A percentile compares a stretch with the other conserved stretches of the same genome.
phyloP scores from a whole-genome alignment of 2,113 vertebrate species.

The Microcebus jonahi region DNA sequence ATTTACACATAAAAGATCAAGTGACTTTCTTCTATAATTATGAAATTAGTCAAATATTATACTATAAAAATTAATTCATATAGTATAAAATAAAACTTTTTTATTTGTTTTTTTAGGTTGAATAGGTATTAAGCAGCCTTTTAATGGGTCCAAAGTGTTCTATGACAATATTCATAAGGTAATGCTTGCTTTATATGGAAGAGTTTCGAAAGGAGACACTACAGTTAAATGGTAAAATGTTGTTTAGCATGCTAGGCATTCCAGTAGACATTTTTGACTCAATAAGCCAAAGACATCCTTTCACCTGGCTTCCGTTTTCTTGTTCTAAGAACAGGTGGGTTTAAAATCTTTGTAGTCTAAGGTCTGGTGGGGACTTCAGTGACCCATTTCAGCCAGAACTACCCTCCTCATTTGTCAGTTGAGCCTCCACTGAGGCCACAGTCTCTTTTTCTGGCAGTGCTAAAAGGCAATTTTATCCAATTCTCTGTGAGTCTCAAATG shows the following conservation, averaged over 20 bases:
- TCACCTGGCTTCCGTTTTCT: not conserved
- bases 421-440: not conserved
- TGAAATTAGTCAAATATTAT: not conserved
- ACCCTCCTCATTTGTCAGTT: accelerated
- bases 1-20: not conserved
- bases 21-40: not conserved
- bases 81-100: not conserved
- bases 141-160: not conserved
- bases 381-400: not conserved
- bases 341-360: not conserved
- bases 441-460: not conserved
- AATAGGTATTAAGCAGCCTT: not conserved
- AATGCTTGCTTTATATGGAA: not conserved
- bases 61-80: not conserved
- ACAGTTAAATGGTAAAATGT: not conserved
- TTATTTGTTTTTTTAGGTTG: not conserved
- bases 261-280: not conserved
- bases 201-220: not conserved
- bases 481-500: not conserved
- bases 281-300: not conserved
- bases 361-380: not conserved
- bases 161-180: not conserved
- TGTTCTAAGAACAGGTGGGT: not conserved
- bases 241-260: not conserved
- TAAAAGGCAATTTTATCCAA: not conserved